Conservation (phyloP, 2,797 vertebrate genomes). For the Xiphorhynchus erythropygius region DNA sequence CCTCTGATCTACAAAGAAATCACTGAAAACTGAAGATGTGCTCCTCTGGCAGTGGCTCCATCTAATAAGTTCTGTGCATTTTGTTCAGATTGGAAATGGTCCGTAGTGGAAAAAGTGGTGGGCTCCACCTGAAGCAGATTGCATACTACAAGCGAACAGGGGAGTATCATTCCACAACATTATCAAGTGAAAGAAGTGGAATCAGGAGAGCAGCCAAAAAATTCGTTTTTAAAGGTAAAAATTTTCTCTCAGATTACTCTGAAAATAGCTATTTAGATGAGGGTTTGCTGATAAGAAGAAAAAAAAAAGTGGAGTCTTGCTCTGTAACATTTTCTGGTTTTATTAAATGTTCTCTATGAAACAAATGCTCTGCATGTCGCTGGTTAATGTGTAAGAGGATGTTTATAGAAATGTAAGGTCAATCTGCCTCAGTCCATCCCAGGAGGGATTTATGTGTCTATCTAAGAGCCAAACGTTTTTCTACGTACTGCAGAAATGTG, state of each 20-base stretch:
- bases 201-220: conserved; percentile 81
- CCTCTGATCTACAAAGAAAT: background rate
- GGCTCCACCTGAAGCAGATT: conserved; percentile 78
- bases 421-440: background rate
- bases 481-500: background rate
- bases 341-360: background rate
- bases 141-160: conserved; percentile 75
- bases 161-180: conserved; percentile 75
- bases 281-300: background rate
- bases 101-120: conserved; percentile 75
- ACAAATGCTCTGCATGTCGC: background rate
- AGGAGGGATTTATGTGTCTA: background rate
- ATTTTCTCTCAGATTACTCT: background rate
- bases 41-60: background rate
- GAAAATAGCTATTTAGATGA: background rate
- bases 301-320: background rate
- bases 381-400: background rate
- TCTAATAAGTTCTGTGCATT: background rate
- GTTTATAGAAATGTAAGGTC: background rate
- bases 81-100: conserved; percentile 71
- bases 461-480: background rate
- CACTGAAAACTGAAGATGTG: background rate
- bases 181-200: conserved; percentile 77
- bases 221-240: conserved; percentile 75
- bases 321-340: background rate